Conservation (phyloP, 2,888 invertebrate genomes). For the Ligdia adustata region DNA sequence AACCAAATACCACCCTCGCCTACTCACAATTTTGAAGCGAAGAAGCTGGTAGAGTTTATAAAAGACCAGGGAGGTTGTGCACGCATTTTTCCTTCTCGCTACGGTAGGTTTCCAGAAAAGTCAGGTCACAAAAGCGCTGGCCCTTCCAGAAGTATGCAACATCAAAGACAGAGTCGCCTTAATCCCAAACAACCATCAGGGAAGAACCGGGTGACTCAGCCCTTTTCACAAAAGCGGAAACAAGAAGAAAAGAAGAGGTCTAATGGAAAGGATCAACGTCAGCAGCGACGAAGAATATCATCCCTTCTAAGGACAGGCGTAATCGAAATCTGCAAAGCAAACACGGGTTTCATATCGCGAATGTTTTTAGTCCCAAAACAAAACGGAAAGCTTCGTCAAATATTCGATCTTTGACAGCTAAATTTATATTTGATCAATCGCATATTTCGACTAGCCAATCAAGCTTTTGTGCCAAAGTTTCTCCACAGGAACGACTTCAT, state of each 20-base stretch:
- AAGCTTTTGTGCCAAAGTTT: too few relatives aligned
- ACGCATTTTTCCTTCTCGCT: not conserved
- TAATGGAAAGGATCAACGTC: too few relatives aligned
- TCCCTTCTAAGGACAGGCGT: conserved; percentile 15
- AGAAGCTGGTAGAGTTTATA: not conserved
- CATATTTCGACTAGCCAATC: too few relatives aligned
- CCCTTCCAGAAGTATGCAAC: not conserved
- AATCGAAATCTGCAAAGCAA: not conserved
- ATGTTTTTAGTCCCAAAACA: not conserved
- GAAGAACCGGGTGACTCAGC: too few relatives aligned
- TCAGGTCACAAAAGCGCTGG: too few relatives aligned
- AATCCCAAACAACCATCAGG: not conserved
- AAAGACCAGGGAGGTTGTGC: not conserved
- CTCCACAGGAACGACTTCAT: too few relatives aligned
- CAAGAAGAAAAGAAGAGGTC: too few relatives aligned
- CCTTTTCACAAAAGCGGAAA: too few relatives aligned
- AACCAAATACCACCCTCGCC: not conserved
- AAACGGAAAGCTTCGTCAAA: too few relatives aligned
- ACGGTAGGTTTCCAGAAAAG: not conserved
- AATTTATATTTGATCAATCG: too few relatives aligned
- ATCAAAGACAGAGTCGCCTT: not conserved
- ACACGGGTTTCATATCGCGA: conserved; percentile 9
- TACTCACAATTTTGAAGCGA: not conserved
- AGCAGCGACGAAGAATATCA: conserved; percentile 4
- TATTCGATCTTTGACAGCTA: too few relatives aligned